Percentiles rank a stretch among this genome's conserved stretches.
phyloP scores from a whole-genome alignment of 2,888 invertebrate species.

The Yponomeuta plumbellus region DNA sequence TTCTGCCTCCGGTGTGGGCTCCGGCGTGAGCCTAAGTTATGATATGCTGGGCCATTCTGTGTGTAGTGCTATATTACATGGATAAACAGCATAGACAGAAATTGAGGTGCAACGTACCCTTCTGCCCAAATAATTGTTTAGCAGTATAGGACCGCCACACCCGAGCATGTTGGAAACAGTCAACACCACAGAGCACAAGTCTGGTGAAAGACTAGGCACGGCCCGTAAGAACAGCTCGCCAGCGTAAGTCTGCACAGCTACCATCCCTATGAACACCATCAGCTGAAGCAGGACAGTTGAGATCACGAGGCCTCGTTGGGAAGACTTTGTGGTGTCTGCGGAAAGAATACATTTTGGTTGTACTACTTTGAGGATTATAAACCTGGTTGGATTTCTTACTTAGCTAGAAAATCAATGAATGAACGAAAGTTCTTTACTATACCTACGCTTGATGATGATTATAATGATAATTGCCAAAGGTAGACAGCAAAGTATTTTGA shows the following conservation, averaged over 20 bases:
- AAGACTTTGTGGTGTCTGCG: conserved; percentile 51
- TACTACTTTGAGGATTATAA: neutral
- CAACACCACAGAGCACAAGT: conserved; percentile 68
- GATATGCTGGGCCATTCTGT: neutral
- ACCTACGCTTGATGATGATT: no score
- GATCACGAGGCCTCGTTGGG: conserved; percentile 36
- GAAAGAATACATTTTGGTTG: conserved; percentile 12
- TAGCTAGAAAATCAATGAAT: neutral
- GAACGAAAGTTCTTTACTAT: no score
- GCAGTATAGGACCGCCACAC: conserved; percentile 45
- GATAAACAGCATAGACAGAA: no score
- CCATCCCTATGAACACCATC: conserved; percentile 35
- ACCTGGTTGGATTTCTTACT: neutral
- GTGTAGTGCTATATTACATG: no score
- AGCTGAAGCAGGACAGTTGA: conserved; percentile 27
- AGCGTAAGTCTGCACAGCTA: conserved; percentile 46
- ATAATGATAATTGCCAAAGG: neutral
- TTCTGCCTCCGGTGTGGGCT: no score
- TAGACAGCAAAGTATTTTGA: neutral
- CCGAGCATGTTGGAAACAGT: conserved; percentile 64
- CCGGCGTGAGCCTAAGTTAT: no score
- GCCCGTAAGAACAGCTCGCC: conserved; percentile 60
- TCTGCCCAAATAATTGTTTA: conserved; percentile 72
- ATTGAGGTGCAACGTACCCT: conserved; percentile 35
- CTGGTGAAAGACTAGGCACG: conserved; percentile 55